Conservation (phyloP, 1,140 invertebrate species). For the Acromyrmex charruanus region DNA sequence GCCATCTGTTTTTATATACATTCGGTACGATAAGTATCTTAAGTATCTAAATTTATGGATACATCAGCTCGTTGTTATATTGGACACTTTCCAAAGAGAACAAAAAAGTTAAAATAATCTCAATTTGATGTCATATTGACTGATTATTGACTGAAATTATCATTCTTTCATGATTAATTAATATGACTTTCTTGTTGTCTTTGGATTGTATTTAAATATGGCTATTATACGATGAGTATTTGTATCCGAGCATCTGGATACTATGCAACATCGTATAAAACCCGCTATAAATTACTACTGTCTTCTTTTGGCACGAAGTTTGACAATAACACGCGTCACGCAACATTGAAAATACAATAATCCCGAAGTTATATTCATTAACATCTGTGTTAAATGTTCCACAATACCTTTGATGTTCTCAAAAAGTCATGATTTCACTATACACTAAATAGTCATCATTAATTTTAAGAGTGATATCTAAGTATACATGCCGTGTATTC, state of each 20-base stretch:
- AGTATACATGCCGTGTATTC: slow-evolving; percentile 3
- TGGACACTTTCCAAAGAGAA: not conserved
- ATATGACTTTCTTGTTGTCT: no score
- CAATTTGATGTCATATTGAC: no score
- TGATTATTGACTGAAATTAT: no score
- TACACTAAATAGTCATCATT: slow-evolving; percentile 8
- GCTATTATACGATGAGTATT: not conserved
- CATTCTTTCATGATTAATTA: no score
- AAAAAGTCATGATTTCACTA: slow-evolving; percentile 9
- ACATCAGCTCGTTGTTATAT: slow-evolving; percentile 21
- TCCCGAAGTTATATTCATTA: slow-evolving; percentile 36
- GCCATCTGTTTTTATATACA: slow-evolving; percentile 47
- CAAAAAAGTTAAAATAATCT: no score
- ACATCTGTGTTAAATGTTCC: slow-evolving; percentile 32
- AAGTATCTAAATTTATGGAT: slow-evolving; percentile 40
- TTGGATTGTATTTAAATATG: not conserved
- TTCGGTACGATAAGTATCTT: slow-evolving; percentile 25
- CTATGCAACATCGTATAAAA: slow-evolving; percentile 6
- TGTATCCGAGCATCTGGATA: slow-evolving; percentile 1
- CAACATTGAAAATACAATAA: slow-evolving; percentile 71
- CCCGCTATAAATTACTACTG: slow-evolving; percentile 50
- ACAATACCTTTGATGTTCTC: not conserved
- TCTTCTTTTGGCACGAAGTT: slow-evolving; percentile 65
- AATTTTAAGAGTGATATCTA: slow-evolving; percentile 7
- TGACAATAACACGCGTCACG: slow-evolving; percentile 64